Percentiles rank a stretch among this genome's conserved stretches.
Conservation (phyloP, 2,113 vertebrate genomes). For the Sebastes fasciatus region DNA sequence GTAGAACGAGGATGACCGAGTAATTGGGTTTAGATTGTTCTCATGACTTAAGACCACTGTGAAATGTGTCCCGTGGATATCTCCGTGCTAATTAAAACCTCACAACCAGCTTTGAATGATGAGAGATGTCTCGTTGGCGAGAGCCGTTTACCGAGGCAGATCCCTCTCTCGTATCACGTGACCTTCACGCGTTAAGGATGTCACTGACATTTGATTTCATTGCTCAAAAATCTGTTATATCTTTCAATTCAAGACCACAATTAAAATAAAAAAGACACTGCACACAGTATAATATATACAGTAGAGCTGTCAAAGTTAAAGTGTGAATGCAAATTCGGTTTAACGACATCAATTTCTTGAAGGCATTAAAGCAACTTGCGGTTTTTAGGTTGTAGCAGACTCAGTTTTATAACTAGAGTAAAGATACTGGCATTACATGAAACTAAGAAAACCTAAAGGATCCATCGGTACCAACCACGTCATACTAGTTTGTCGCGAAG, state of each 20-base stretch:
- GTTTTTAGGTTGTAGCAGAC: no score
- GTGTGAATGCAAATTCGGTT: no score
- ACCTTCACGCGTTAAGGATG: neutral
- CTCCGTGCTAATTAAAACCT: slow-evolving; percentile 29
- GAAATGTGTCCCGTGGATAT: slow-evolving; percentile 1
- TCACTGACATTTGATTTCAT: slow-evolving; percentile 1
- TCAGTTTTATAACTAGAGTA: no score
- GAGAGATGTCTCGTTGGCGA: neutral
- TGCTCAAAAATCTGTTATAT: neutral
- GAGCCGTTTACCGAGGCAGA: neutral
- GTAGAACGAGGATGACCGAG: neutral
- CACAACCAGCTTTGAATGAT: neutral
- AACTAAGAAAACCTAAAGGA: no score
- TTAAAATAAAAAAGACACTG: neutral
- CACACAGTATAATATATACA: no score
- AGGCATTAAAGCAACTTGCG: no score
- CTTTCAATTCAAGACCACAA: neutral
- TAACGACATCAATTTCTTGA: no score
- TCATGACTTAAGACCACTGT: neutral
- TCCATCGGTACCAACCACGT: no score
- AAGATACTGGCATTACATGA: no score
- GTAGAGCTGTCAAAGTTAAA: no score
- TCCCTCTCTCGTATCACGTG: neutral
- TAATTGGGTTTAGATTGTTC: slow-evolving; percentile 21
- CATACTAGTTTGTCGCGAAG: no score